phyloP scores from a whole-genome alignment of 2,113 vertebrate species.

The Sinocyclocheilus anshuiensis region DNA sequence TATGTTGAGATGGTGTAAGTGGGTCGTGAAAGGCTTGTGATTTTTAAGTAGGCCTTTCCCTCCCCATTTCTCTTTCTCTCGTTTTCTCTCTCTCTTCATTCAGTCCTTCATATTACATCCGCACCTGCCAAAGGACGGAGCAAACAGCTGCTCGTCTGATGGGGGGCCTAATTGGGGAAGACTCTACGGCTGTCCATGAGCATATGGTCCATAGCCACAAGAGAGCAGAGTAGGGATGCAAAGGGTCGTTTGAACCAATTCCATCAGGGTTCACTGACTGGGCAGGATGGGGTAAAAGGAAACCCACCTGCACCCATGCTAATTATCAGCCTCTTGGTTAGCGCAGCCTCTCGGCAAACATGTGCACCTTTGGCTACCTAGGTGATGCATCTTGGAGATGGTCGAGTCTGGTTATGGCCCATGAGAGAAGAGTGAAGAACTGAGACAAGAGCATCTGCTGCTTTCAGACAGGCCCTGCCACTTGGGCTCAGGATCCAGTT shows the following conservation, averaged over 20 bases:
- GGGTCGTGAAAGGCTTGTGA: conserved; percentile 4
- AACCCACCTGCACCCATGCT: background rate
- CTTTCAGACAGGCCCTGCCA: background rate
- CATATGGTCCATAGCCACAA: conserved; percentile 56
- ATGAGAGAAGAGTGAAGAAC: background rate
- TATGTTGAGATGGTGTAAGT: background rate
- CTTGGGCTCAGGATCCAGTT: background rate
- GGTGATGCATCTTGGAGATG: background rate
- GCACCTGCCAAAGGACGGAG: conserved; percentile 42
- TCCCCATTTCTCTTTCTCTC: background rate
- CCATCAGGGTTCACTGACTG: conserved; percentile 36
- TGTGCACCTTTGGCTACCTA: background rate
- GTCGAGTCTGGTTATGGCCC: background rate
- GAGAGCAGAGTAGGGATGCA: conserved; percentile 3
- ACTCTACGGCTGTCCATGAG: conserved; percentile 55
- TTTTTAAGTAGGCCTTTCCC: background rate
- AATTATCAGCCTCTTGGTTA: background rate
- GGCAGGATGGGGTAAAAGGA: conserved; percentile 32
- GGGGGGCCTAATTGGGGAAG: conserved; percentile 59
- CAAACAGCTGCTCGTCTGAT: conserved; percentile 65
- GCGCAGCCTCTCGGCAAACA: background rate
- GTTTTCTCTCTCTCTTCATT: background rate
- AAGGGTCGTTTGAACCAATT: background rate
- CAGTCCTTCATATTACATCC: conserved; percentile 19
- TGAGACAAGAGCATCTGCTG: background rate